A percentile compares a stretch with the other conserved stretches of the same genome.
phyloP scores from a whole-genome alignment of 2,797 vertebrate species.

The Holocentrus rufus region DNA sequence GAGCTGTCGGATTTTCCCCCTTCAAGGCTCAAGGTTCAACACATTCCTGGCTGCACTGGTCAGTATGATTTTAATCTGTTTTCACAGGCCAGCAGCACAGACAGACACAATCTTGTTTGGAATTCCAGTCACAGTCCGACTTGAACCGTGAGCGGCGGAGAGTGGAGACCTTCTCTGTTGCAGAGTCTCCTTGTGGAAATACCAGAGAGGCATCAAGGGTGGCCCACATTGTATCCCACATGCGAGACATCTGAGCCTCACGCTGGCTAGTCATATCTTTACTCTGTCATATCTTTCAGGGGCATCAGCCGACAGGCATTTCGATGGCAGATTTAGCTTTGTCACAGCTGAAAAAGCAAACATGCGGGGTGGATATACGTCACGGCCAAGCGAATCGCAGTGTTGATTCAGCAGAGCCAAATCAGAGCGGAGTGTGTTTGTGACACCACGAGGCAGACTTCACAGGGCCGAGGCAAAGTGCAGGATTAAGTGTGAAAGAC shows the following conservation, averaged over 20 bases:
- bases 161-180: constrained; percentile 39
- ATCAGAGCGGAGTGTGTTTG: constrained; percentile 38
- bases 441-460: constrained; percentile 48
- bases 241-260: constrained; percentile 44
- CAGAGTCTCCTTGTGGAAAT: constrained; percentile 50
- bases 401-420: constrained; percentile 46
- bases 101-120: constrained; percentile 72
- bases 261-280: constrained; percentile 21
- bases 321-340: constrained; percentile 25
- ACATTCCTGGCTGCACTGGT: constrained; percentile 70
- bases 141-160: constrained; percentile 10
- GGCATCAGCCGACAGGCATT: constrained; percentile 28
- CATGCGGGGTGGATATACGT: constrained; percentile 19
- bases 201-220: constrained; percentile 52
- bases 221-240: constrained; percentile 33
- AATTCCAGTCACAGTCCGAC: constrained; percentile 63
- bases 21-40: constrained; percentile 62
- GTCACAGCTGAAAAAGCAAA: constrained; percentile 72
- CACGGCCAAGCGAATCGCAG: constrained; percentile 23
- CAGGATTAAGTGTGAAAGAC: constrained; percentile 67
- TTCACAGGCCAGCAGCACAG: constrained; percentile 67
- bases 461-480: constrained; percentile 38
- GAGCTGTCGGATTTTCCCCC: constrained; percentile 47
- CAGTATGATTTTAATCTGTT: constrained; percentile 75
- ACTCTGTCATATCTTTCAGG: constrained; percentile 42